A percentile compares a stretch with the other conserved stretches of the same genome.
These are phyloP conservation scores for Argopecten irradians DNA, from an alignment of 1,140 invertebrate species.

Conservation along the genomic window DNA sequence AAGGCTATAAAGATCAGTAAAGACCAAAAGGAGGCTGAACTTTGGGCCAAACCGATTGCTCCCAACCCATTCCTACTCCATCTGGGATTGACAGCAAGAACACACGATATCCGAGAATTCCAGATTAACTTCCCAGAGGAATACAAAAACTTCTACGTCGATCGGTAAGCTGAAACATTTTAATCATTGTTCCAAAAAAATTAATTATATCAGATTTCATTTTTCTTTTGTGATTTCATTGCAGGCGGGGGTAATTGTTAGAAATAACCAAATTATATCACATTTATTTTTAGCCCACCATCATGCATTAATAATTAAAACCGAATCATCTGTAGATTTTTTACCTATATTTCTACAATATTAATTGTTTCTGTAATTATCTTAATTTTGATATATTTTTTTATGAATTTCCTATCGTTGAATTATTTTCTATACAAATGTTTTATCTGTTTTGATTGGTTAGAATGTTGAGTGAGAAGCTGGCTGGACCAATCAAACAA, in stretches of 20 bases:
- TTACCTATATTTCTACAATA: too few species aligned
- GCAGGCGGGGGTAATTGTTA: background rate
- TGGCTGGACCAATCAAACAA: background rate
- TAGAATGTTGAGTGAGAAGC: conserved; percentile 57
- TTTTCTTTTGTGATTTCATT: background rate
- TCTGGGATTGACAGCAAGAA: conserved; percentile 75
- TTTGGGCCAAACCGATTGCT: conserved; percentile 72
- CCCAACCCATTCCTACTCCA: conserved; percentile 74
- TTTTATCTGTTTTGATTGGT: background rate
- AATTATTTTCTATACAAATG: background rate
- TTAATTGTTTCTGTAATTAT: background rate
- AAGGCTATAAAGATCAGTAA: conserved; percentile 48
- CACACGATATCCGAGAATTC: conserved; percentile 74
- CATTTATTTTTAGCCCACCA: too few species aligned
- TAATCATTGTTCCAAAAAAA: too few species aligned
- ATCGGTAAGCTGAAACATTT: conserved; percentile 62
- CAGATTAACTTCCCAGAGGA: conserved; percentile 73
- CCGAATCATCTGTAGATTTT: too few species aligned
- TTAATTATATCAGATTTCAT: too few species aligned
- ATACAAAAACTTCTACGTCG: conserved; percentile 71
- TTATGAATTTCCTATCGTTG: background rate
- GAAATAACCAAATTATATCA: background rate
- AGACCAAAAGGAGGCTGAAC: conserved; percentile 57
- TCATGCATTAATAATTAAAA: too few species aligned
- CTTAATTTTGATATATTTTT: background rate